A percentile compares a stretch with the other conserved stretches of the same genome.
Conservation (phyloP, 2,888 invertebrate species). For the Nasonovia ribisnigri region DNA sequence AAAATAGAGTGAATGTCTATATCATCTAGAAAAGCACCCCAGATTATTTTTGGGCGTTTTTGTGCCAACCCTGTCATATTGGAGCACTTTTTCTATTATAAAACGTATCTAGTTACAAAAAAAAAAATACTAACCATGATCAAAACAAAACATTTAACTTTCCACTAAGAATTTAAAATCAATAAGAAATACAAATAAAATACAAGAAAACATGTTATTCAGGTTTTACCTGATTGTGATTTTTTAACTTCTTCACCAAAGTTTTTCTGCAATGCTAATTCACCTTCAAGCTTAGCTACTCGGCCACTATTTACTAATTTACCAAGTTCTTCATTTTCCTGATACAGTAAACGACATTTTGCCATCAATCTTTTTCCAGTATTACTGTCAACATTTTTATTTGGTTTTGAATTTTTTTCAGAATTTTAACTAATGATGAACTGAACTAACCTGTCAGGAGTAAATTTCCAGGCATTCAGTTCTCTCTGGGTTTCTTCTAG, state of each 20-base stretch:
- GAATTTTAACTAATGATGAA: background rate
- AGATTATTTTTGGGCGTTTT: no score
- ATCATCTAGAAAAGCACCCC: no score
- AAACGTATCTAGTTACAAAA: background rate
- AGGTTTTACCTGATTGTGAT: constrained; percentile 86
- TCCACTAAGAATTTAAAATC: background rate
- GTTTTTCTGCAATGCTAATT: constrained; percentile 93
- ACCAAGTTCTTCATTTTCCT: constrained; percentile 97
- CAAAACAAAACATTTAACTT: background rate
- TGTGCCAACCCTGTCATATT: no score
- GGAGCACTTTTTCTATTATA: background rate
- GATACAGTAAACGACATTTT: constrained; percentile 92
- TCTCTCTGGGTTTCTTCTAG: constrained; percentile 98
- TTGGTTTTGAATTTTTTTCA: background rate
- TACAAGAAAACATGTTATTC: constrained; percentile 7
- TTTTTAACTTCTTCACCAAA: constrained; percentile 97
- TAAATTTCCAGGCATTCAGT: constrained; percentile 98
- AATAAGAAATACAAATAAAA: background rate
- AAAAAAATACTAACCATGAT: background rate
- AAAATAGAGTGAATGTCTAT: no score
- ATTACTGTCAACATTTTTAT: constrained; percentile 75
- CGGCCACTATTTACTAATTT: constrained; percentile 95
- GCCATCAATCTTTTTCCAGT: constrained; percentile 98
- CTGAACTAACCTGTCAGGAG: constrained; percentile 85
- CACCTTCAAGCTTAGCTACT: constrained; percentile 94